Percentiles rank a stretch among this genome's conserved stretches.
Evolutionary conservation across 2,113 vertebrate genomes (phyloP).

Genomic region (Melanerpes formicivorus): DNA sequence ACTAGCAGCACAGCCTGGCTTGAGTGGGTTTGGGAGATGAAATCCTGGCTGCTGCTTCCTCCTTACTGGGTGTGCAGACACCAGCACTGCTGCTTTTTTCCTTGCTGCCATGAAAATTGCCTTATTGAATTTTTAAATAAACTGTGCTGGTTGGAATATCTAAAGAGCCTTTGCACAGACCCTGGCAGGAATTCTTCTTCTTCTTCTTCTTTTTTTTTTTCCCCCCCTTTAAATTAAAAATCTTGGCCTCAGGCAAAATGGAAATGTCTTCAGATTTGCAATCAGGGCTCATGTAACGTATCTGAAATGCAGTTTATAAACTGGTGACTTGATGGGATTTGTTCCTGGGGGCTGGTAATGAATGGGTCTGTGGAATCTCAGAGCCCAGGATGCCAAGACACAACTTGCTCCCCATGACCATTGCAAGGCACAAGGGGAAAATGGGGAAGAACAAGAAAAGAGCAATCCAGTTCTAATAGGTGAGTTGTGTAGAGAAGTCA

Average conservation of each 20-base stretch:
- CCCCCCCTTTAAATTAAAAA: slow-evolving; percentile 69
- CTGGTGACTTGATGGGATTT: slow-evolving; percentile 39
- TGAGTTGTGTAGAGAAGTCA: background rate
- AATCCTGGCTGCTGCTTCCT: background rate
- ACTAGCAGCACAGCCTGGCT: background rate
- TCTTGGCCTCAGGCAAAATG: slow-evolving; percentile 63
- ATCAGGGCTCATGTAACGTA: slow-evolving; percentile 68
- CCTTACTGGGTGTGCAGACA: slow-evolving; percentile 1
- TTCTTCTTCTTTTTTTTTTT: slow-evolving; percentile 10
- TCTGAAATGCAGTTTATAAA: slow-evolving; percentile 63
- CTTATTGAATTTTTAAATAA: slow-evolving; percentile 81
- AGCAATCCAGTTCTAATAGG: background rate
- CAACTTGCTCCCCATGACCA: slow-evolving; percentile 23
- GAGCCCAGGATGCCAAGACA: background rate
- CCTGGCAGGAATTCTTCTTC: slow-evolving; percentile 32
- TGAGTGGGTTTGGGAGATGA: background rate
- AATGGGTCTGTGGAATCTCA: background rate
- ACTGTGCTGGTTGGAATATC: slow-evolving; percentile 69
- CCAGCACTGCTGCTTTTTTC: slow-evolving; percentile 15
- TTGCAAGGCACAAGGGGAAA: background rate
- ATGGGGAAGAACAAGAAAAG: background rate
- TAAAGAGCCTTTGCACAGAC: slow-evolving; percentile 69
- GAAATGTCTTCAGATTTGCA: slow-evolving; percentile 77
- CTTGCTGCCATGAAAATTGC: slow-evolving; percentile 72
- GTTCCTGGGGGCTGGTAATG: background rate